Percentiles rank a stretch among this genome's conserved stretches.
Evolutionary conservation across 2,113 vertebrate genomes (phyloP).

Genomic region (Dascyllus trimaculatus): DNA sequence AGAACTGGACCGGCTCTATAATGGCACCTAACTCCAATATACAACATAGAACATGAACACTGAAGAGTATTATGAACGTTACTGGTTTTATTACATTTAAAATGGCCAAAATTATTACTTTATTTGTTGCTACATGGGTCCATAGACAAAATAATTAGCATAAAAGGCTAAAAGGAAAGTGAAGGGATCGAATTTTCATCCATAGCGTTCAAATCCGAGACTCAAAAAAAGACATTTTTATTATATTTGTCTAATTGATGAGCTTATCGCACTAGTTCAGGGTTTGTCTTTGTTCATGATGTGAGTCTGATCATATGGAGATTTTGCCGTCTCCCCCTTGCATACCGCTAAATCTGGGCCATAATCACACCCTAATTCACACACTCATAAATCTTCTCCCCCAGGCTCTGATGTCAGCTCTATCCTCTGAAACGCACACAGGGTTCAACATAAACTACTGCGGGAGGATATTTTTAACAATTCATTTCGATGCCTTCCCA

Average conservation of each 20-base stretch:
- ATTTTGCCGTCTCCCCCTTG: constrained; percentile 46
- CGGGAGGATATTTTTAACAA: constrained; percentile 66
- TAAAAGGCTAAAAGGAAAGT: too few relatives aligned
- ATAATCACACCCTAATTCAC: constrained; percentile 72
- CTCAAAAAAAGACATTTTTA: neutral
- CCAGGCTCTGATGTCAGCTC: constrained; percentile 54
- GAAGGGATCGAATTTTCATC: too few relatives aligned
- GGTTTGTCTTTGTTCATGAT: neutral
- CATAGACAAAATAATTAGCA: too few relatives aligned
- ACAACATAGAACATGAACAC: too few relatives aligned
- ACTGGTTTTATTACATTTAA: too few relatives aligned
- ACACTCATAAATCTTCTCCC: constrained; percentile 69
- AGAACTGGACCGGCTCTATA: too few relatives aligned
- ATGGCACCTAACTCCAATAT: too few relatives aligned
- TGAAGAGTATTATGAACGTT: too few relatives aligned
- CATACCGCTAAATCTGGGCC: constrained; percentile 59
- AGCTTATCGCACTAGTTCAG: neutral
- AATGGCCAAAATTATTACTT: too few relatives aligned
- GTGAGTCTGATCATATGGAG: neutral
- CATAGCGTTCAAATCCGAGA: too few relatives aligned
- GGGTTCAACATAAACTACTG: constrained; percentile 52
- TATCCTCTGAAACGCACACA: constrained; percentile 10
- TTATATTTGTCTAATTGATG: neutral
- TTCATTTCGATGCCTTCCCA: constrained; percentile 55
- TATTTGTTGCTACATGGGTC: too few relatives aligned